These are phyloP conservation scores for Carassius auratus DNA, from an alignment of 2,113 vertebrate genomes.

Conservation along the genomic window DNA sequence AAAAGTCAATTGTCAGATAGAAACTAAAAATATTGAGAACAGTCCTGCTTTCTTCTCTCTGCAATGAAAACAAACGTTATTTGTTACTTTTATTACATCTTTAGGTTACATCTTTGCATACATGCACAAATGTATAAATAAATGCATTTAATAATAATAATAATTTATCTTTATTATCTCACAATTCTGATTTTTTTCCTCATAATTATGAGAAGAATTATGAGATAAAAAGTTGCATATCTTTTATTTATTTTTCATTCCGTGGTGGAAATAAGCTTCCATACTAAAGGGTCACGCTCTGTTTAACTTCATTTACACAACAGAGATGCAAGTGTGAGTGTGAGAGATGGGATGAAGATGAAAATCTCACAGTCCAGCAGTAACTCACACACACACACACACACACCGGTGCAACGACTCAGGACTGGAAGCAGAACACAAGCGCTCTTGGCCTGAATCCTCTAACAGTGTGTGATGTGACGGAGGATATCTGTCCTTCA, in stretches of 20 bases:
- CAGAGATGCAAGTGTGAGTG: neutral
- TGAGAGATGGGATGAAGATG: conserved; percentile 16
- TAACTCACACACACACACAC: neutral
- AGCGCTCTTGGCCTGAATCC: neutral
- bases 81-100: too few species aligned
- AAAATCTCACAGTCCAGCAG: neutral
- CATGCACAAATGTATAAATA: too few species aligned
- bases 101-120: too few species aligned
- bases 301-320: neutral
- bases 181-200: too few species aligned
- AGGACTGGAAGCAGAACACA: conserved; percentile 7
- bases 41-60: too few species aligned
- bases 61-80: too few species aligned
- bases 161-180: too few species aligned
- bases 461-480: neutral
- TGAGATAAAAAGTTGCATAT: too few species aligned
- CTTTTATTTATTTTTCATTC: neutral
- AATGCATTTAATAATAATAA: too few species aligned
- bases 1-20: too few species aligned
- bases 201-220: neutral
- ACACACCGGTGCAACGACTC: neutral
- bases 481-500: conserved; percentile 1
- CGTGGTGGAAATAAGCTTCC: neutral
- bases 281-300: neutral
- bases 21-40: too few species aligned